phyloP scores from a whole-genome alignment of 2,797 vertebrate species.

The Schizopygopsis pylzovi region DNA sequence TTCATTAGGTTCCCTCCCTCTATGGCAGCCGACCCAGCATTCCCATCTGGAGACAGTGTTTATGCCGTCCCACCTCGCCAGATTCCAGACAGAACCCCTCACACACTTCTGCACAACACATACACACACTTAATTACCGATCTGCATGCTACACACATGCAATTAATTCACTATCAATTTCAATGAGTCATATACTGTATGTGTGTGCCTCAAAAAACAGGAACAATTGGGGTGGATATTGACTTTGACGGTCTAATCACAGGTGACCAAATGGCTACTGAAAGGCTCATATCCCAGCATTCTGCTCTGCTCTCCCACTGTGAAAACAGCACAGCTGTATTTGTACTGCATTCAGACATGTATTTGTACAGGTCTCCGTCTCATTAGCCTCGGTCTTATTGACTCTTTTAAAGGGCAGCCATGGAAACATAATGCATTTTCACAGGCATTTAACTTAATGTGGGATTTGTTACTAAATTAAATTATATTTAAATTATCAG shows the following conservation, averaged over 20 bases:
- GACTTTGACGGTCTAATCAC: slow-evolving; percentile 11
- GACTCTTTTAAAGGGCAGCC: slow-evolving; percentile 72
- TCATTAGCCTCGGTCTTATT: slow-evolving; percentile 41
- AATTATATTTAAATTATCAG: slow-evolving; percentile 16
- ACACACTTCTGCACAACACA: slow-evolving; percentile 38
- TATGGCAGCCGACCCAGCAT: slow-evolving; percentile 20
- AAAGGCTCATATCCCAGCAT: not conserved
- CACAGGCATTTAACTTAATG: slow-evolving; percentile 4
- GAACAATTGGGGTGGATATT: not conserved
- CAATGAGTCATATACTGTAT: slow-evolving; percentile 63
- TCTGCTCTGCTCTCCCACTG: not conserved
- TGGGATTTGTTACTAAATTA: not conserved
- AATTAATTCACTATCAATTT: slow-evolving; percentile 78
- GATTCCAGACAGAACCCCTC: slow-evolving; percentile 57
- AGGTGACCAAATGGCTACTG: not conserved
- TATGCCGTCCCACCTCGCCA: slow-evolving; percentile 46
- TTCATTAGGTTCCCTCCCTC: slow-evolving; percentile 45
- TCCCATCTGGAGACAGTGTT: slow-evolving; percentile 50
- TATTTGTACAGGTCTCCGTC: slow-evolving; percentile 1
- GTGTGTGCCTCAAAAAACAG: slow-evolving; percentile 7
- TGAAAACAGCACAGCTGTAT: slow-evolving; percentile 1
- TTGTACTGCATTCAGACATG: not conserved
- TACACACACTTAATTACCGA: slow-evolving; percentile 67
- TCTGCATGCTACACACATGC: slow-evolving; percentile 62
- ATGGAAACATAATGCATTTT: slow-evolving; percentile 81